A percentile compares a stretch with the other conserved stretches of the same genome.
Evolutionary conservation across 2,888 invertebrate species (phyloP).

Genomic region (Ethmia dodecea): DNA sequence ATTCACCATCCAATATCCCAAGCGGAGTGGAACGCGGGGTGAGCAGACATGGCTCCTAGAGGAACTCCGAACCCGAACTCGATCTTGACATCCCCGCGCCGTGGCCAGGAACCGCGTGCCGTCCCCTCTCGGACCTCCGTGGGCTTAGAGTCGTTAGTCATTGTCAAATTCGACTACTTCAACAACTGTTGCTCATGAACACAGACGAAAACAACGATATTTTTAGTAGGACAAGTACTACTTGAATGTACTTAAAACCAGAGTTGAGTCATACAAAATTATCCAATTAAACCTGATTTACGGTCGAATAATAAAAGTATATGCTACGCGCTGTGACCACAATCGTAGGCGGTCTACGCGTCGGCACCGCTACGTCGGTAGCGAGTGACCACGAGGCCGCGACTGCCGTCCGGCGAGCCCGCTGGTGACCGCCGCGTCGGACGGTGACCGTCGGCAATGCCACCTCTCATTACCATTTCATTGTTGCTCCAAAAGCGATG

Average conservation of each 20-base stretch:
- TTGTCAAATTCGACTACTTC: too few relatives aligned
- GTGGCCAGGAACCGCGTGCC: slow-evolving; percentile 41
- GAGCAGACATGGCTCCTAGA: slow-evolving; percentile 69
- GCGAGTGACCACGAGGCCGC: slow-evolving; percentile 24
- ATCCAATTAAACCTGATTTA: too few relatives aligned
- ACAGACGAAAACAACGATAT: too few relatives aligned
- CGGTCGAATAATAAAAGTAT: background rate
- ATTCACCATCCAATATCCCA: slow-evolving; percentile 75
- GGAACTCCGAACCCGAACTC: slow-evolving; percentile 73
- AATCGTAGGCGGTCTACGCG: background rate
- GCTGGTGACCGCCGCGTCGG: slow-evolving; percentile 17
- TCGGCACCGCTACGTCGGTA: slow-evolving; percentile 19
- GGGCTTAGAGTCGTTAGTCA: slow-evolving; percentile 50
- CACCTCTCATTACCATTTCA: slow-evolving; percentile 32
- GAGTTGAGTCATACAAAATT: too few relatives aligned
- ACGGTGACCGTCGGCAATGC: slow-evolving; percentile 41
- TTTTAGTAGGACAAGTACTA: too few relatives aligned
- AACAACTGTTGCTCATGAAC: too few relatives aligned
- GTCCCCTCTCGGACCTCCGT: slow-evolving; percentile 28
- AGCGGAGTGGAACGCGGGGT: slow-evolving; percentile 72
- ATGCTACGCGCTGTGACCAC: background rate
- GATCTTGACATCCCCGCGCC: slow-evolving; percentile 70
- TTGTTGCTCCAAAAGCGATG: slow-evolving; percentile 26
- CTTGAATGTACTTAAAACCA: too few relatives aligned
- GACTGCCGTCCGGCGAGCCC: slow-evolving; percentile 1